Conservation (phyloP, 2,888 invertebrate genomes). For the Agonopterix heracliana region DNA sequence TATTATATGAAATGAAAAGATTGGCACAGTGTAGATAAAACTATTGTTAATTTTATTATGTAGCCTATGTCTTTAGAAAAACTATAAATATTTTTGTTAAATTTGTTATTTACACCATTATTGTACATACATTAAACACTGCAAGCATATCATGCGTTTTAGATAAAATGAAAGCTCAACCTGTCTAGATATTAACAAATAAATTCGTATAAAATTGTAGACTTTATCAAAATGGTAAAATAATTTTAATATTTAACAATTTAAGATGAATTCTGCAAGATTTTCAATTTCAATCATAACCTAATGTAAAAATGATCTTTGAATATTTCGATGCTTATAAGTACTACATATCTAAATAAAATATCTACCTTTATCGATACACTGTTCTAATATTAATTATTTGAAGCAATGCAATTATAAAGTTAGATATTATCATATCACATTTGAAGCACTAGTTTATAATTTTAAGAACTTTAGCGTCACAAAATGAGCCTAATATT, state of each 20-base stretch:
- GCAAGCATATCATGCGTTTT: constrained; percentile 52
- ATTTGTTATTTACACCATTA: constrained; percentile 50
- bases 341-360: neutral
- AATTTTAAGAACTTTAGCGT: constrained; percentile 42
- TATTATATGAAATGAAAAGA: constrained; percentile 14
- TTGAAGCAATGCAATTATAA: constrained; percentile 24
- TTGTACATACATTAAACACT: constrained; percentile 44
- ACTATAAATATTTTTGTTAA: constrained; percentile 34
- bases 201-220: constrained; percentile 29
- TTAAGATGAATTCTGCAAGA: constrained; percentile 11
- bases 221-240: constrained; percentile 26
- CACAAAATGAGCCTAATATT: constrained; percentile 41
- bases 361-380: constrained; percentile 1
- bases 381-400: constrained; percentile 14
- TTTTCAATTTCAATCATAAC: constrained; percentile 6
- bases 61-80: constrained; percentile 23
- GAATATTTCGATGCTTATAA: neutral
- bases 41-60: constrained; percentile 17
- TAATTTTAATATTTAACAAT: constrained; percentile 15
- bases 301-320: neutral
- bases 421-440: constrained; percentile 40
- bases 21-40: constrained; percentile 18
- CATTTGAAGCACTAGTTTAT: constrained; percentile 46
- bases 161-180: constrained; percentile 49
- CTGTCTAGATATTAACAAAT: constrained; percentile 36